A percentile compares a stretch with the other conserved stretches of the same genome.
phyloP scores from a whole-genome alignment of 2,113 vertebrate species.

The Hippoglossus stenolepis region DNA sequence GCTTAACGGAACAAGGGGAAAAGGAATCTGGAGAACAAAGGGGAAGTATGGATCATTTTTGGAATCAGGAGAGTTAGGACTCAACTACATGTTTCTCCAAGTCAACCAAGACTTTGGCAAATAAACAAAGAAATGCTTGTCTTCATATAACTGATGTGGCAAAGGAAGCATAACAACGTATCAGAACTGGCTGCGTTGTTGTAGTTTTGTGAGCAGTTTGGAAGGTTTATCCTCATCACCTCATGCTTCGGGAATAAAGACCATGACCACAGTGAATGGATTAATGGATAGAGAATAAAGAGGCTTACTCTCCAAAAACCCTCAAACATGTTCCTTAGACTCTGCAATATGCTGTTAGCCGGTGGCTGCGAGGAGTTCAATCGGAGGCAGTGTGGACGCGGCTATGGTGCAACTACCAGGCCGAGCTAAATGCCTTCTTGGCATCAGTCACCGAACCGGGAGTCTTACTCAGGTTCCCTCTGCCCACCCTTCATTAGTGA shows the following conservation, averaged over 20 bases:
- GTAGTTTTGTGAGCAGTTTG: background rate
- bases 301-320: constrained; percentile 58
- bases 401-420: constrained; percentile 17
- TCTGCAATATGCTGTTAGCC: constrained; percentile 20
- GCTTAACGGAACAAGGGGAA: constrained; percentile 27
- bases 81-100: constrained; percentile 1
- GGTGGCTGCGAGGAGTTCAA: constrained; percentile 18
- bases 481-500: constrained; percentile 31
- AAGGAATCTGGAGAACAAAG: constrained; percentile 39
- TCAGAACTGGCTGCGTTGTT: background rate
- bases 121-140: background rate
- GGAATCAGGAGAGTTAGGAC: background rate
- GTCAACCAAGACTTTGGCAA: constrained; percentile 4
- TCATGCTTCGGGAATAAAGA: constrained; percentile 37
- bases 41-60: constrained; percentile 22
- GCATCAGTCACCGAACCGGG: constrained; percentile 39
- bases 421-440: constrained; percentile 46
- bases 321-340: constrained; percentile 51
- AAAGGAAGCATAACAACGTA: background rate
- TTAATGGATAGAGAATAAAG: constrained; percentile 67
- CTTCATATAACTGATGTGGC: background rate
- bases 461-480: constrained; percentile 45
- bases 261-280: constrained; percentile 49
- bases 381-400: constrained; percentile 39
- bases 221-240: constrained; percentile 15